Evolutionary conservation across 1,140 invertebrate species (phyloP), one percentile per base, ranked within the genome.

Genomic region (Oryzaephilus surinamensis): DNA sequence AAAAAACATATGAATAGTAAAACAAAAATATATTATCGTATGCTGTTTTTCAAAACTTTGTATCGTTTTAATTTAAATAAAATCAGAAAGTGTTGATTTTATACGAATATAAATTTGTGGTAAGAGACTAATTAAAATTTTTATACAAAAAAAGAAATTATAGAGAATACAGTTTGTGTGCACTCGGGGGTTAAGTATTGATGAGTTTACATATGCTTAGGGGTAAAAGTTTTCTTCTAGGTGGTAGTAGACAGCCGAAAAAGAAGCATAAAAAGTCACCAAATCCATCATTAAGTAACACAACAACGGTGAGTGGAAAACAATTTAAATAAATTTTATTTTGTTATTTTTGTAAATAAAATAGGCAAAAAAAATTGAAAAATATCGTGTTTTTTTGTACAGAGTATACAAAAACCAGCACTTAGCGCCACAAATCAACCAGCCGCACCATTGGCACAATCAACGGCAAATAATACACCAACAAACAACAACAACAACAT

Each of bases 241-340:
- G 60, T 51, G 49, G 50, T 27, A 35, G 40, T 28, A 57, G 57
- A 34, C 61, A 61, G 18, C 42, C 57, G 5, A 62, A 63, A 50
- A 67, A 65, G 55, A 66, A 65, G 52, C 55, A 33, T 15, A 66
- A 66, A 57, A 64, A 64, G 47, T 59, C 57, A 8, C 55, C 58
- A 7, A 59, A 55, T 52, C 52, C 55, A 13, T 33, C 54, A n/a
- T 40, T 43, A 16, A 43, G 33, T 12, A 41, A 45, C 29, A 30
- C 37, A 12, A 35, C 23, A 17, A 37, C 35, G 50, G 52, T 54
- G 31, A 52, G 50, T 50, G 20, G n/a, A n/a, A n/a, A n/a, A n/a
- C n/a, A n/a, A 7, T 10, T 24, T 24, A 0, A 24, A 6, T 7
- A 6, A 24, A 24, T 24, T 21, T n/a, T n/a, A n/a, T n/a, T n/a